A percentile compares a stretch with the other conserved stretches of the same genome.
These are phyloP conservation scores for Scaptomyza parva DNA, from an alignment of 2,888 invertebrate genomes.

Conservation along the genomic window DNA sequence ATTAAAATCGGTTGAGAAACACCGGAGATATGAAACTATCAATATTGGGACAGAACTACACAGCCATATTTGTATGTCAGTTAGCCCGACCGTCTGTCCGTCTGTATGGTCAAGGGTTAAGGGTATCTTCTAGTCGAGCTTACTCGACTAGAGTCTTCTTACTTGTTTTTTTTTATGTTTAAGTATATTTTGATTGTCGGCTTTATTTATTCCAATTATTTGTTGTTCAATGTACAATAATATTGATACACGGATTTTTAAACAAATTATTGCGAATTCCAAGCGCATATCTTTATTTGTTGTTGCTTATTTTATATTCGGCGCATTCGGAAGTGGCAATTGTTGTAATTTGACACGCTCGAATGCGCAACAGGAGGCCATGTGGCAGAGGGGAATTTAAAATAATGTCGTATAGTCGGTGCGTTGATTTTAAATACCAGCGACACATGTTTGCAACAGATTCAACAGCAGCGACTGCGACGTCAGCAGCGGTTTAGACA, in stretches of 20 bases:
- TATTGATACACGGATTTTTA: constrained; percentile 59
- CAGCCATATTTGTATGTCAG: no score
- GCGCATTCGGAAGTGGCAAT: constrained; percentile 62
- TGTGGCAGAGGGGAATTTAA: constrained; percentile 2
- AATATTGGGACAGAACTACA: no score
- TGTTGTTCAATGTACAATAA: constrained; percentile 53
- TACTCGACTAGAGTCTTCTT: no score
- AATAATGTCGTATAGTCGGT: neutral
- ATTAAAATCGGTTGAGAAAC: no score
- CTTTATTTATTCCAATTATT: constrained; percentile 44
- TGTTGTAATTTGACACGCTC: constrained; percentile 63
- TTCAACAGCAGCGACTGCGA: constrained; percentile 31
- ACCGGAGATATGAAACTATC: no score
- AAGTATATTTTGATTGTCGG: constrained; percentile 43
- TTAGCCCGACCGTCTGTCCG: no score
- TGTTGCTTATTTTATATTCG: constrained; percentile 25
- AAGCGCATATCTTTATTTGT: constrained; percentile 28
- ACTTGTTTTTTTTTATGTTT: constrained; percentile 9
- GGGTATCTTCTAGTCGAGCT: no score
- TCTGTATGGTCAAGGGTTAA: no score
- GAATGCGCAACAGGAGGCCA: constrained; percentile 58
- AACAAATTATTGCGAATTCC: constrained; percentile 41
- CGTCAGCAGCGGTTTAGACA: constrained; percentile 50
- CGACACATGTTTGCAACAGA: constrained; percentile 52
- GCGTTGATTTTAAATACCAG: constrained; percentile 53